Evolutionary conservation across 1,140 invertebrate genomes (phyloP).

Genomic region (Liolophura sinensis): DNA sequence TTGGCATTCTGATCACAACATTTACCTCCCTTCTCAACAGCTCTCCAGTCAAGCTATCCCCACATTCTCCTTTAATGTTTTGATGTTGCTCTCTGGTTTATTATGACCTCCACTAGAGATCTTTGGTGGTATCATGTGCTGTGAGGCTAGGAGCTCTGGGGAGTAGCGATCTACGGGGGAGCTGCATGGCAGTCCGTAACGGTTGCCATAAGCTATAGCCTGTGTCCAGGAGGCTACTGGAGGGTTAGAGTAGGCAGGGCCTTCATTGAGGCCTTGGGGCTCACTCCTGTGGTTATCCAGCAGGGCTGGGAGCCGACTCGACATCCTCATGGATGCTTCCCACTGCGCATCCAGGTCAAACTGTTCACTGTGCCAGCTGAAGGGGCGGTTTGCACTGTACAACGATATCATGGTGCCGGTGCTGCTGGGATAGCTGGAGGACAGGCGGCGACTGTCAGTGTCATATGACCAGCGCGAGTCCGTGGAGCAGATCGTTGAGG

Average conservation of each 20-base stretch:
- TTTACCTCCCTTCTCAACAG: too few relatives aligned
- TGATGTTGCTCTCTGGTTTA: constrained; percentile 37
- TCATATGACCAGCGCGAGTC: constrained; percentile 45
- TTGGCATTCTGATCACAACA: too few relatives aligned
- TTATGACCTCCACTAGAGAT: constrained; percentile 44
- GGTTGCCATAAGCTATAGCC: constrained; percentile 25
- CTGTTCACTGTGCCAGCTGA: constrained; percentile 52
- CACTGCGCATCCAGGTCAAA: constrained; percentile 48
- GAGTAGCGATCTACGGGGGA: constrained; percentile 28
- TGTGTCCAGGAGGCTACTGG: constrained; percentile 26
- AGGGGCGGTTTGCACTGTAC: constrained; percentile 34
- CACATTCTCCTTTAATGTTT: constrained; percentile 46
- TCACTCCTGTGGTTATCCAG: constrained; percentile 42
- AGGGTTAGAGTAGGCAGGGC: constrained; percentile 16
- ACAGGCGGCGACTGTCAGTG: constrained; percentile 41
- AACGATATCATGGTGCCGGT: constrained; percentile 31
- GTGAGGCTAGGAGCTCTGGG: constrained; percentile 32
- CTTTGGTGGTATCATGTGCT: constrained; percentile 46
- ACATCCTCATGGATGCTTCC: constrained; percentile 13
- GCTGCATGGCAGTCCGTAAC: constrained; percentile 8
- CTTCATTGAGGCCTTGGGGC: constrained; percentile 34
- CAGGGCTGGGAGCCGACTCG: constrained; percentile 9
- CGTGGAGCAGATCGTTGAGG: constrained; percentile 40
- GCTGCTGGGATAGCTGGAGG: constrained; percentile 36
- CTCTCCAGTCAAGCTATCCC: constrained; percentile 38